A percentile compares a stretch with the other conserved stretches of the same genome.
Conservation (phyloP, 1,140 invertebrate species). For the Mycetomoellerius zeteki region DNA sequence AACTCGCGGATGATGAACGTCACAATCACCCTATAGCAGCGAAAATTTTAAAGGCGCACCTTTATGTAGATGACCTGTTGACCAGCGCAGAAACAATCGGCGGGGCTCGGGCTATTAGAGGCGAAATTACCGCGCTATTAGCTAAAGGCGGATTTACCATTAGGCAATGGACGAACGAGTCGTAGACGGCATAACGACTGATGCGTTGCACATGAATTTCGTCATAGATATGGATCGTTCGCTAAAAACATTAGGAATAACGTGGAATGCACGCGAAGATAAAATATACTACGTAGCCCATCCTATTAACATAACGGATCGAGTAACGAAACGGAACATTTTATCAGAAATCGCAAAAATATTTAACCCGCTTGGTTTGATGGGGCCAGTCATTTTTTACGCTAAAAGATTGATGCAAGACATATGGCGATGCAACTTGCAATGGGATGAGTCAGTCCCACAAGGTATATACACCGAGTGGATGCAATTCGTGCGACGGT, state of each 20-base stretch:
- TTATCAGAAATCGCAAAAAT: neutral
- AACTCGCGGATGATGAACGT: constrained; percentile 72
- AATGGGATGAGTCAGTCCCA: neutral
- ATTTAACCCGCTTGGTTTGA: neutral
- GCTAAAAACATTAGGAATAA: neutral
- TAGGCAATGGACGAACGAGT: neutral
- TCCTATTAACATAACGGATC: neutral
- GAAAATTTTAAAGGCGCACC: constrained; percentile 76
- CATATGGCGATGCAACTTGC: neutral
- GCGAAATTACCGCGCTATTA: constrained; percentile 21
- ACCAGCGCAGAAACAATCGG: constrained; percentile 65
- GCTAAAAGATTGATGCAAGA: neutral
- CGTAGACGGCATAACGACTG: neutral
- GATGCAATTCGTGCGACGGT: neutral
- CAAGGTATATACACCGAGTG: neutral
- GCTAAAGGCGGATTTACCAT: neutral
- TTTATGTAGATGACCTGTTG: constrained; percentile 86
- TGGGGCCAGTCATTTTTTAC: neutral
- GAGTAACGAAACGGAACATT: neutral
- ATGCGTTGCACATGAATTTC: neutral
- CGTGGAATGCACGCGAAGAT: neutral
- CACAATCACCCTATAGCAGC: constrained; percentile 69
- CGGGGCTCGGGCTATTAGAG: neutral
- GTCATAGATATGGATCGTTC: neutral
- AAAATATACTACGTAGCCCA: neutral